Conservation (phyloP, 2,113 vertebrate species). For the Columbina picui region DNA sequence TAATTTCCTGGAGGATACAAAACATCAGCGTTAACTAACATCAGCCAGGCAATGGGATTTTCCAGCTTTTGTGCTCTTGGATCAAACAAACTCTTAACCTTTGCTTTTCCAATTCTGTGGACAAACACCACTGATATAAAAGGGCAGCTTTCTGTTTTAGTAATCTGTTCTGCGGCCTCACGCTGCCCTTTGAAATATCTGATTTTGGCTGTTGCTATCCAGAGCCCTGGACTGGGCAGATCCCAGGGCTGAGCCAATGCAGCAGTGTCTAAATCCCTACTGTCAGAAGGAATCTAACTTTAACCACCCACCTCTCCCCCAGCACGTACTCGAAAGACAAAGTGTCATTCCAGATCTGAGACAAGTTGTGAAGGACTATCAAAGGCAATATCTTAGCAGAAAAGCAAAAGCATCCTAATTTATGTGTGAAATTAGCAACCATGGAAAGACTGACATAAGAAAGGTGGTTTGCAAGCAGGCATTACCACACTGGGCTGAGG, state of each 20-base stretch:
- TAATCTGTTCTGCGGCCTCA: conserved; percentile 3
- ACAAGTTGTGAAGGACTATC: conserved; percentile 16
- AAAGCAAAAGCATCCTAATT: conserved; percentile 22
- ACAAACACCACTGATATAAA: conserved; percentile 30
- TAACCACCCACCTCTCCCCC: not conserved
- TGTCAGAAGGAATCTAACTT: conserved; percentile 49
- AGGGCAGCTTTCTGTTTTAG: conserved; percentile 52
- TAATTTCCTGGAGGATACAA: conserved; percentile 30
- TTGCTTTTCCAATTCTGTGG: conserved; percentile 44
- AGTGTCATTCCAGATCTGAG: not conserved
- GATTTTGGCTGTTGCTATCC: conserved; percentile 28
- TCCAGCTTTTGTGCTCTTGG: conserved; percentile 45
- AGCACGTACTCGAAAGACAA: conserved; percentile 14
- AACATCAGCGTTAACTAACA: not conserved
- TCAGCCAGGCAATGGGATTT: conserved; percentile 5
- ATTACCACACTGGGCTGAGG: not conserved
- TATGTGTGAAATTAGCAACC: not conserved
- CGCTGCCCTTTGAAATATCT: not conserved
- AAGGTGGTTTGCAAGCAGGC: not conserved
- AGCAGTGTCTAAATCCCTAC: conserved; percentile 36
- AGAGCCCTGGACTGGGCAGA: conserved; percentile 17
- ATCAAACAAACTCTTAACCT: conserved; percentile 16
- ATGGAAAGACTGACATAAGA: not conserved
- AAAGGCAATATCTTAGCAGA: not conserved
- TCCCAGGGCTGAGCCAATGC: conserved; percentile 18